These are phyloP conservation scores for Microplitis manilae DNA, from an alignment of 2,888 invertebrate genomes.

Conservation along the genomic window DNA sequence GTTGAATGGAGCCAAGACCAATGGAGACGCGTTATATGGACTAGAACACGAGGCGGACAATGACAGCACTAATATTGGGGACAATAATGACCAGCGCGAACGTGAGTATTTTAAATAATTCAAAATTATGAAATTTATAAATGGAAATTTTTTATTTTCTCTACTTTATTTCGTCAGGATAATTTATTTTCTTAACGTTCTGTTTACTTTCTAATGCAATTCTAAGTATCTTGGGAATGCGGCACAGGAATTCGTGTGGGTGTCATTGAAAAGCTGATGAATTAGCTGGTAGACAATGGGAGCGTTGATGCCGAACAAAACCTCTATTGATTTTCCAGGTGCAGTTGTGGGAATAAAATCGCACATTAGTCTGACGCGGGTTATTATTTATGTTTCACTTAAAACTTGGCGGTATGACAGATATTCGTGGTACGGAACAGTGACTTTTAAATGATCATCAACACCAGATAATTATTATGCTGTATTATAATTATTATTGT, in stretches of 20 bases:
- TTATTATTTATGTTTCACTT: neutral
- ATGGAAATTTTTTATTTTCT: neutral
- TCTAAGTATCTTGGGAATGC: neutral
- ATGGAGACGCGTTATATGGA: slow-evolving; percentile 56
- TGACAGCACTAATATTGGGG: slow-evolving; percentile 65
- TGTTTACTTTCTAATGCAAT: neutral
- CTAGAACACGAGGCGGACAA: slow-evolving; percentile 66
- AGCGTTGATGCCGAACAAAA: neutral
- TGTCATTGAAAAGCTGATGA: neutral
- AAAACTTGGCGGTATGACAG: neutral
- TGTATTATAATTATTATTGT: no score
- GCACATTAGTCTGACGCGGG: neutral
- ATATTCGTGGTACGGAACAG: neutral
- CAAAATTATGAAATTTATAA: no score
- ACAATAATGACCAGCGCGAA: slow-evolving; percentile 59
- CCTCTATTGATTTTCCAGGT: neutral
- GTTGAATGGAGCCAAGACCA: slow-evolving; percentile 59
- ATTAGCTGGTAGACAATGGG: neutral
- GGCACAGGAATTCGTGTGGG: neutral
- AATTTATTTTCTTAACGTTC: neutral
- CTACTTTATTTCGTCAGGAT: neutral
- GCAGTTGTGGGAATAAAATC: neutral
- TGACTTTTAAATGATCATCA: no score
- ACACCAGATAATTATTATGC: no score
- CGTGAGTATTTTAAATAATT: slow-evolving; percentile 59